Conservation (phyloP, 2,797 vertebrate genomes). For the Rhynchonycteris naso region DNA sequence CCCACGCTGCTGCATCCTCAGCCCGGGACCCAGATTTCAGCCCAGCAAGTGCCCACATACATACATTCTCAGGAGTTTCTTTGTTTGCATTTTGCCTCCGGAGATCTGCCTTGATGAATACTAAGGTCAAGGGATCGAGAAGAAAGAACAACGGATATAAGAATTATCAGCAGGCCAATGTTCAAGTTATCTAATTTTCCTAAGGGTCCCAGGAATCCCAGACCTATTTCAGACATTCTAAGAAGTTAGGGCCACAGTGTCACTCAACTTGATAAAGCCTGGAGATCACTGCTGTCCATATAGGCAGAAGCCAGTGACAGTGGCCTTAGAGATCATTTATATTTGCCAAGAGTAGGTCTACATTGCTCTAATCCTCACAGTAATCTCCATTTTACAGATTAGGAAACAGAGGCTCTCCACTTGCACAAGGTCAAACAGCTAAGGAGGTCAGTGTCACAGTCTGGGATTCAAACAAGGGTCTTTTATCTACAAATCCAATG, state of each 20-base stretch:
- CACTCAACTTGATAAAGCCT: background rate
- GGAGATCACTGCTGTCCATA: background rate
- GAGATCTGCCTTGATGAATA: constrained; percentile 94
- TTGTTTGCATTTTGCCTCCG: constrained; percentile 92
- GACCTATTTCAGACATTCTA: background rate
- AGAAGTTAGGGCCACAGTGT: background rate
- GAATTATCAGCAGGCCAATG: constrained; percentile 43
- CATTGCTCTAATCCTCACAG: background rate
- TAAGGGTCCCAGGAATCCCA: background rate
- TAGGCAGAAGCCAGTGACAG: background rate
- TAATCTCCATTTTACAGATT: background rate
- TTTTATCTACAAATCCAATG: background rate
- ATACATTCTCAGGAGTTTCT: constrained; percentile 85
- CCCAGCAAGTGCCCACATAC: constrained; percentile 79
- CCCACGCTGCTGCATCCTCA: background rate
- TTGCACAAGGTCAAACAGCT: background rate
- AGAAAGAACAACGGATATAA: constrained; percentile 48
- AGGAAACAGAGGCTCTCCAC: constrained; percentile 8
- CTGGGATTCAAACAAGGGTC: background rate
- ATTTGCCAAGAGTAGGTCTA: background rate
- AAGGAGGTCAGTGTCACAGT: background rate
- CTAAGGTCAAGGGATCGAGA: constrained; percentile 82
- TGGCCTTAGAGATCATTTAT: background rate
- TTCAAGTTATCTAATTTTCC: background rate
- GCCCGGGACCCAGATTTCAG: background rate